Base-by-base conservation (phyloP, 2,888 invertebrate species). In the Altica lythri region DNA sequence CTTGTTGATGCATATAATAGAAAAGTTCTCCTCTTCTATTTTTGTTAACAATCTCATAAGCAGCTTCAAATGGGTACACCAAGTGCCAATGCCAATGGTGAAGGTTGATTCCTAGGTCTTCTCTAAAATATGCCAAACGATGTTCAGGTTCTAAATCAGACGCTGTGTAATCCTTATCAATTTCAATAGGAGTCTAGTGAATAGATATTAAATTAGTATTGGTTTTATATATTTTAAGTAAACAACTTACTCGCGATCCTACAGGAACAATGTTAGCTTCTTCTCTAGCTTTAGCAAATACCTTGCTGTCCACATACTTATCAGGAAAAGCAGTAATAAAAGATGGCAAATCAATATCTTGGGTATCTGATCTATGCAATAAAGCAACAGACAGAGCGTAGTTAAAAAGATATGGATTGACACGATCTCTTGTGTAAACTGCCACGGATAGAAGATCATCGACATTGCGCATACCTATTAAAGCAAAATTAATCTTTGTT, bases 11-110 rank as follows among this genome's bases (percentile, higher is more conserved):
- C 89, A 89, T 89, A 74, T 88, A 90, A 71, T 83, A 90, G 76
- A 90, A 90, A 0, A 90, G 77, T 76, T 90, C 90, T 18, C 90
- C 90, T 22, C 89, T 83, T 47, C 90, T 81, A 70, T 90, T 86
- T 71, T 91, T 90, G 42, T 80, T 80, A 2, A 91, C 89, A 30
- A 89, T 83, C 30, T 77, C 75, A 35, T 65, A 64, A 0, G 82
- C 76, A 0, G 86, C 83, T 62, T 86, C 86, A 73, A 86, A 86
- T 0, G 92, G 92, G 73, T 92, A 92, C 1, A 92, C 91, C 62
- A 92, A 80, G 75, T 93, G 92, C 92, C 92, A 92, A 72, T 92
- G 92, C 92, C 92, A 93, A 72, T 93, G 92, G 73, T 92, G 92
- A 44, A 90, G 84, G 77, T 92, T 92, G 64, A 92, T 80, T 60